Evolutionary conservation across 2,113 vertebrate genomes (phyloP).

Genomic region (Anolis sagrei): DNA sequence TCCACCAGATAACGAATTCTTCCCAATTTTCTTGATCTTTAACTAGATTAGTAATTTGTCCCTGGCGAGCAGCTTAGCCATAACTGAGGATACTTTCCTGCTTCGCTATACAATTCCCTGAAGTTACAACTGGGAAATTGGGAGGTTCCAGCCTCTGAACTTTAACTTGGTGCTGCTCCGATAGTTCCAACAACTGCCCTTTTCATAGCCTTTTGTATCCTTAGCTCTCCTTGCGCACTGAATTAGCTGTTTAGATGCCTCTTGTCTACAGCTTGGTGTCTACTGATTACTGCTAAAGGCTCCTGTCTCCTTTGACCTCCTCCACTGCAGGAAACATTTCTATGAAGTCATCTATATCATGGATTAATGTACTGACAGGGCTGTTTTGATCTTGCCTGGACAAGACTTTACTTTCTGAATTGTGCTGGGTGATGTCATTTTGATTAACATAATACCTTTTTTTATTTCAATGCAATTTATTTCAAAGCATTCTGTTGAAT

Average conservation of each 20-base stretch:
- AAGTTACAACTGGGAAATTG: neutral
- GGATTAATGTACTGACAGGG: too few species aligned
- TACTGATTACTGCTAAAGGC: neutral
- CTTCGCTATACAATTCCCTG: neutral
- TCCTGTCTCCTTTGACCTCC: neutral
- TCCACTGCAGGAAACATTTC: neutral
- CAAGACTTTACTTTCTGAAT: neutral
- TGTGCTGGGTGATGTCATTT: neutral
- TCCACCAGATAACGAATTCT: too few species aligned
- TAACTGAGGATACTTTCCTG: neutral
- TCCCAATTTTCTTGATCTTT: neutral
- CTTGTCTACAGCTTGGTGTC: too few species aligned
- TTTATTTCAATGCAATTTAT: neutral
- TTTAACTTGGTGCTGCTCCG: neutral
- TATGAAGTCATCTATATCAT: neutral
- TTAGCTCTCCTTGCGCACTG: neutral
- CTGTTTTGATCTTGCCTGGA: neutral
- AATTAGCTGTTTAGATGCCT: neutral
- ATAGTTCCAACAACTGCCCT: neutral
- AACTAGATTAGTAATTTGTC: neutral
- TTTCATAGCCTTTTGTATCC: neutral
- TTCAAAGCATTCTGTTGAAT: neutral
- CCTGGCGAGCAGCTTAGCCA: neutral
- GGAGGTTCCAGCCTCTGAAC: neutral
- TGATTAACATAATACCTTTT: neutral